Percentiles rank a stretch among this genome's conserved stretches.
Evolutionary conservation across 2,113 vertebrate species (phyloP).

Genomic region (Lagopus muta): DNA sequence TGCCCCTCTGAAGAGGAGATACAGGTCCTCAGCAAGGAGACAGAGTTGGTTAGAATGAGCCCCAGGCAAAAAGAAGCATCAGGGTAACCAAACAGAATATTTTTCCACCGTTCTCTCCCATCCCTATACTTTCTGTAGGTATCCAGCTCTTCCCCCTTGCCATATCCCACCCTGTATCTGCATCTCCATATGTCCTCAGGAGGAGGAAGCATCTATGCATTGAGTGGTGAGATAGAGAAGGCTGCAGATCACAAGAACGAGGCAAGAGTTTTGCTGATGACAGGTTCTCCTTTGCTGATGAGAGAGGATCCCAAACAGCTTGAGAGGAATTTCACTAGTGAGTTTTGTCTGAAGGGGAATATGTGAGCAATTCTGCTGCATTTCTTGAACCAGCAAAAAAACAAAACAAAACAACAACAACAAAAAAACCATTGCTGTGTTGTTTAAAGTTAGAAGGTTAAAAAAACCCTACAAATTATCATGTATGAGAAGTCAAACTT

Average conservation of each 20-base stretch:
- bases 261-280: not conserved
- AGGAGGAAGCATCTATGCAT: constrained; percentile 1
- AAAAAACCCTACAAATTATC: not conserved
- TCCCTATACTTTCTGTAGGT: not conserved
- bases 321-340: not conserved
- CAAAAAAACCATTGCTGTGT: not conserved
- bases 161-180: not conserved
- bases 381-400: not conserved
- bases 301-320: not conserved
- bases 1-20: not conserved
- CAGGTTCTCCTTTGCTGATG: not conserved
- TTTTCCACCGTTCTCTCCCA: not conserved
- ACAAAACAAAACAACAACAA: too few species aligned
- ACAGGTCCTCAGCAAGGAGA: not conserved
- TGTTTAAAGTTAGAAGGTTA: not conserved
- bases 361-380: not conserved
- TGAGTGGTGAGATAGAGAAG: not conserved
- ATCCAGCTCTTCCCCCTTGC: not conserved
- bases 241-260: not conserved
- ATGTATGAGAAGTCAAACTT: not conserved
- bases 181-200: not conserved
- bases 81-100: not conserved
- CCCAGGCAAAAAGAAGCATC: not conserved
- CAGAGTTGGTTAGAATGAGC: accelerated
- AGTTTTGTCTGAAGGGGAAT: not conserved